phyloP scores from a whole-genome alignment of 23 tunicate genomes.

The Trididemnum clinides region DNA sequence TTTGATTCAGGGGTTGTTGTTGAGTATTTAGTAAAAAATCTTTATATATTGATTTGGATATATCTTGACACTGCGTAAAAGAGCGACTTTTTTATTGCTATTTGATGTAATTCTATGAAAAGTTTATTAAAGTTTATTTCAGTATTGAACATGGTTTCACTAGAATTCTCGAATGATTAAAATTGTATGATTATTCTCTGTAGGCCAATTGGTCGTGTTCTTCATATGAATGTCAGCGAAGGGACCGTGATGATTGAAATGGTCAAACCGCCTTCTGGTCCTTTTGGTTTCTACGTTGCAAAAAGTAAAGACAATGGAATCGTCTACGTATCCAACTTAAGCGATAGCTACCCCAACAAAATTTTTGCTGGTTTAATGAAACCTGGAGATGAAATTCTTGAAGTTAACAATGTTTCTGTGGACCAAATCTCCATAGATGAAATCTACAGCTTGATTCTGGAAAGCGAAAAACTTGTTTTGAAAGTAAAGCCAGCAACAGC shows the following conservation, averaged over 20 bases:
- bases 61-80: no score
- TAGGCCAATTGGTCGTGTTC: slow-evolving; percentile 91
- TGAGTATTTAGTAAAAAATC: no score
- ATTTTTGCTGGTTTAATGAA: slow-evolving; percentile 91
- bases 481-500: slow-evolving; percentile 67
- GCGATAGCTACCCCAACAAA: slow-evolving; percentile 92
- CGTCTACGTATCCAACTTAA: slow-evolving; percentile 80
- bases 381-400: slow-evolving; percentile 84
- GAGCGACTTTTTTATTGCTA: no score
- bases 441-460: slow-evolving; percentile 82
- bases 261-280: slow-evolving; percentile 86
- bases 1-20: no score
- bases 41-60: no score
- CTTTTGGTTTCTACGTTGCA: slow-evolving; percentile 85
- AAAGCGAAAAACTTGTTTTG: slow-evolving; percentile 58
- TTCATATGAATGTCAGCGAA: slow-evolving; percentile 74
- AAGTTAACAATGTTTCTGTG: slow-evolving; percentile 62
- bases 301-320: slow-evolving; percentile 63
- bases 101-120: no score
- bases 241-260: slow-evolving; percentile 82
- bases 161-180: no score
- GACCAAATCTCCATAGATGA: slow-evolving; percentile 49
- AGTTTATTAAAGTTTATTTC: no score
- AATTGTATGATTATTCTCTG: neutral
- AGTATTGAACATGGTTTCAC: no score